phyloP scores from a whole-genome alignment of 2,888 invertebrate genomes.

The Ischnura elegans region DNA sequence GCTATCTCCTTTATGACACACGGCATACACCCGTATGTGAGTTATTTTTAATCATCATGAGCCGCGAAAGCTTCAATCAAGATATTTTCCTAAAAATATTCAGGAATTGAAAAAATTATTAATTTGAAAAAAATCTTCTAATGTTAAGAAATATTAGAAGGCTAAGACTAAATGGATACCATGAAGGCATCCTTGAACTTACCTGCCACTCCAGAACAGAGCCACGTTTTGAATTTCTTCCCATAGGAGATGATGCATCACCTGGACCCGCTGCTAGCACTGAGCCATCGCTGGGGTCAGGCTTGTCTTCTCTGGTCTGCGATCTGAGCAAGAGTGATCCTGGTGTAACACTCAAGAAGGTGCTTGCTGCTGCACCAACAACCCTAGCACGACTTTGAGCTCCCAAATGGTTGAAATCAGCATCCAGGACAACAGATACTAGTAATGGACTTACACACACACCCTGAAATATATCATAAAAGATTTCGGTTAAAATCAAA shows the following conservation, averaged over 20 bases:
- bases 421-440: conserved; percentile 47
- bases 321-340: conserved; percentile 23
- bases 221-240: conserved; percentile 77
- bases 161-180: too few species aligned
- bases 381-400: conserved; percentile 75
- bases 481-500: too few species aligned
- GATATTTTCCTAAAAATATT: too few species aligned
- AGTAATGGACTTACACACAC: conserved; percentile 75
- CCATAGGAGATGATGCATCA: conserved; percentile 75
- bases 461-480: conserved; percentile 68
- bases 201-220: conserved; percentile 80
- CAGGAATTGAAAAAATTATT: too few species aligned
- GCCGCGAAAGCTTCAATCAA: too few species aligned
- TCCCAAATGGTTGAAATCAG: conserved; percentile 79
- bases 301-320: conserved; percentile 25
- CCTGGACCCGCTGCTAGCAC: conserved; percentile 80
- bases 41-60: too few species aligned
- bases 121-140: too few species aligned
- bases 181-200: conserved; percentile 69
- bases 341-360: conserved; percentile 50
- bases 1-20: too few species aligned
- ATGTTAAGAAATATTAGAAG: too few species aligned
- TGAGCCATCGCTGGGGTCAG: conserved; percentile 77
- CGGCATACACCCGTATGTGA: too few species aligned
- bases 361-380: conserved; percentile 34